Conservation (phyloP, 2,888 invertebrate genomes). For the Stegophylla sp. region DNA sequence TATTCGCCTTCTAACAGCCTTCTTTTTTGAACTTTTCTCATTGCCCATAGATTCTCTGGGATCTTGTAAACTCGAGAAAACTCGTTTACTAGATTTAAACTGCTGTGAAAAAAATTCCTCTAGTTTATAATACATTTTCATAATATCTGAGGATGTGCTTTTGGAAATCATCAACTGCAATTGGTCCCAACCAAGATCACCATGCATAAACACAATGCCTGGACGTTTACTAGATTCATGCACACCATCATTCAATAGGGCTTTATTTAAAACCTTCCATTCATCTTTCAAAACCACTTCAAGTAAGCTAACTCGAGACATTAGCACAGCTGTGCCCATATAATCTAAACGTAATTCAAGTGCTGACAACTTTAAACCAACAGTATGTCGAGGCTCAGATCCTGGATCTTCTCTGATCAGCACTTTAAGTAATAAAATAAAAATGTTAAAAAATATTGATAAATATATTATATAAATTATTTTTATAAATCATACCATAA, state of each 20-base stretch:
- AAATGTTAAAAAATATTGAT: conserved; percentile 3
- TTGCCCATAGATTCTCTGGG: conserved; percentile 47
- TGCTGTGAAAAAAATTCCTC: conserved; percentile 98
- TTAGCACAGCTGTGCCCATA: conserved; percentile 95
- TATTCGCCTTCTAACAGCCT: conserved; percentile 45
- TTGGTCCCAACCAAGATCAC: conserved; percentile 92
- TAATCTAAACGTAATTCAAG: conserved; percentile 92
- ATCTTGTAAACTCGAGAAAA: conserved; percentile 76
- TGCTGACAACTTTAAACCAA: conserved; percentile 79
- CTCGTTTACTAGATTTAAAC: conserved; percentile 92
- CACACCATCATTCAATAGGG: conserved; percentile 41
- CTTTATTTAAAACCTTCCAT: conserved; percentile 73
- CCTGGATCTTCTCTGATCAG: conserved; percentile 89
- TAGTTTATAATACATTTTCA: conserved; percentile 95
- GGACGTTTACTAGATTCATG: conserved; percentile 67
- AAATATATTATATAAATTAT: conserved; percentile 17
- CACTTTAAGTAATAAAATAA: conserved; percentile 67
- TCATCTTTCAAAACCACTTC: conserved; percentile 84
- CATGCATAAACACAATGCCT: conserved; percentile 89
- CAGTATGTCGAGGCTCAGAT: conserved; percentile 85
- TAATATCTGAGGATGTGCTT: conserved; percentile 93
- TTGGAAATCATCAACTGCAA: conserved; percentile 96
- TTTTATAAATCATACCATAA: conserved; percentile 69
- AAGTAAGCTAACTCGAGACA: conserved; percentile 85
- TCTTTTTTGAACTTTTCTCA: conserved; percentile 56